Percentiles rank a stretch among this genome's conserved stretches.
Evolutionary conservation across 2,888 invertebrate genomes (phyloP).

Genomic region (Euproctis similis): DNA sequence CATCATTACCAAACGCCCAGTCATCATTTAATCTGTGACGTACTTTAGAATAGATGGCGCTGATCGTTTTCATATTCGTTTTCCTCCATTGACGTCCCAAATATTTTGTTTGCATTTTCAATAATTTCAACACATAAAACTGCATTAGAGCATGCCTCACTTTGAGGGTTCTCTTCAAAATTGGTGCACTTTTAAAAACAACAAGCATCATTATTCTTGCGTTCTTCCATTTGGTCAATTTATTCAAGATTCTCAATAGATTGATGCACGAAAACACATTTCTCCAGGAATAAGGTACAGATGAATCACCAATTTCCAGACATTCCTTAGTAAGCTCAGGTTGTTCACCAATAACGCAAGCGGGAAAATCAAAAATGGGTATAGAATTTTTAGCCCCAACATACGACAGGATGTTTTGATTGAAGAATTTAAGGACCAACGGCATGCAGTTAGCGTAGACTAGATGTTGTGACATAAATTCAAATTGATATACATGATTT

Average conservation of each 20-base stretch:
- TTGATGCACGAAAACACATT: conserved; percentile 99
- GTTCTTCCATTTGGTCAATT: conserved; percentile 99
- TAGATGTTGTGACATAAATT: conserved; percentile 98
- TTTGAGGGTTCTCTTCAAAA: conserved; percentile 96
- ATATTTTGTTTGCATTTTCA: conserved; percentile 99
- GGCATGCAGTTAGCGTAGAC: conserved; percentile 99
- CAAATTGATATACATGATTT: conserved; percentile 99
- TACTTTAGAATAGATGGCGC: conserved; percentile 98
- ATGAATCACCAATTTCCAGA: conserved; percentile 88
- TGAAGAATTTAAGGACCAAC: conserved; percentile 97
- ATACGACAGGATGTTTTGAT: conserved; percentile 97
- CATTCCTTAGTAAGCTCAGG: conserved; percentile 95
- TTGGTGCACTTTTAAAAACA: conserved; percentile 99
- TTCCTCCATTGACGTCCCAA: conserved; percentile 99
- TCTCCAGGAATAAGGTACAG: conserved; percentile 93
- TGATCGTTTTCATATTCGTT: conserved; percentile 99
- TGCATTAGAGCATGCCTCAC: conserved; percentile 98
- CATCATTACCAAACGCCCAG: conserved; percentile 99
- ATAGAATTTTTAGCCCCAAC: conserved; percentile 96
- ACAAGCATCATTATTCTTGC: conserved; percentile 99
- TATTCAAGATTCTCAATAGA: conserved; percentile 95
- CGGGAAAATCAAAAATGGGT: conserved; percentile 95
- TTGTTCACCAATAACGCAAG: conserved; percentile 96
- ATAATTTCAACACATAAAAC: conserved; percentile 95
- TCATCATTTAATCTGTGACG: conserved; percentile 98